Percentiles rank a stretch among this genome's conserved stretches.
phyloP scores from a whole-genome alignment of 92 coral and sea anemone genomes.

The Paramuricea clavata region DNA sequence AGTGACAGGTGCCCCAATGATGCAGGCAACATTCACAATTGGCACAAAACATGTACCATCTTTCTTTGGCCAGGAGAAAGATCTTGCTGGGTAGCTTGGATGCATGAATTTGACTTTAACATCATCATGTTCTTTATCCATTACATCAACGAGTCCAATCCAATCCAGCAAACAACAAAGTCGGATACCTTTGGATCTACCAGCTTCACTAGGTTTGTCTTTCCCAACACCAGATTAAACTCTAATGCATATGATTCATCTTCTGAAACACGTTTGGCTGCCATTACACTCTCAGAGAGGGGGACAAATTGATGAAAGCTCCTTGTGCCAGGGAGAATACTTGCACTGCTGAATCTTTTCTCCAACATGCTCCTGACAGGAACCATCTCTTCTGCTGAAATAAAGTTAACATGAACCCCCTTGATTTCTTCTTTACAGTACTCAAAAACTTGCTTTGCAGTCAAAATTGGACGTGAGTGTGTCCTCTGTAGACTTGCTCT shows the following conservation, averaged over 20 bases:
- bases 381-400: constrained; percentile 57
- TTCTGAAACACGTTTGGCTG: constrained; percentile 43
- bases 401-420: constrained; percentile 58
- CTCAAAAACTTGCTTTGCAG: constrained; percentile 59
- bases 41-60: constrained; percentile 48
- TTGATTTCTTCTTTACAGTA: constrained; percentile 58
- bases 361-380: constrained; percentile 57
- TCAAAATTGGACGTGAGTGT: constrained; percentile 50
- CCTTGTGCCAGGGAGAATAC: constrained; percentile 50
- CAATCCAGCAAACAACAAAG: constrained; percentile 45
- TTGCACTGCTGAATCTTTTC: constrained; percentile 44
- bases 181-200: constrained; percentile 27
- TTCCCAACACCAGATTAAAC: constrained; percentile 55
- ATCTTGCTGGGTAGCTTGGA: constrained; percentile 59
- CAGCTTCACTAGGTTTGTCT: constrained; percentile 26
- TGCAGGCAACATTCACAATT: constrained; percentile 43
- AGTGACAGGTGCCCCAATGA: constrained; percentile 52
- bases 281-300: constrained; percentile 42
- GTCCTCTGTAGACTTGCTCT: constrained; percentile 63
- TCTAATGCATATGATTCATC: constrained; percentile 32
- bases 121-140: constrained; percentile 52
- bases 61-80: constrained; percentile 49
- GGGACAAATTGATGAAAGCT: constrained; percentile 54
- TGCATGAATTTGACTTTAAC: constrained; percentile 52
- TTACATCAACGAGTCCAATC: constrained; percentile 41